phyloP scores from a whole-genome alignment of 2,113 vertebrate genomes.

The Osmerus mordax region DNA sequence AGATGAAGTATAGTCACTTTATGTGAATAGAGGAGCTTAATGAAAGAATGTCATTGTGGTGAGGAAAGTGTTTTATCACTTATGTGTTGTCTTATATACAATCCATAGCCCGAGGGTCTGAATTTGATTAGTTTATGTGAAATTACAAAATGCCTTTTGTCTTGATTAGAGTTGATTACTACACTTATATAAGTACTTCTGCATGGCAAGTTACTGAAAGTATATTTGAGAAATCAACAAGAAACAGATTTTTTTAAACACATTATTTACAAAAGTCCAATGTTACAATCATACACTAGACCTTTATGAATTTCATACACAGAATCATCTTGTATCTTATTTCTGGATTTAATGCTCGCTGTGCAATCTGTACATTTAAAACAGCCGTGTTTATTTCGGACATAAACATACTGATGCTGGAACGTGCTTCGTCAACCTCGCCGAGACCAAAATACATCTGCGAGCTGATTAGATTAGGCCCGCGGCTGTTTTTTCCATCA shows the following conservation, averaged over 20 bases:
- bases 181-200: constrained; percentile 21
- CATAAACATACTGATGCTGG: not conserved
- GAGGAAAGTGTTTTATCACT: not conserved
- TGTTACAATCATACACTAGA: not conserved
- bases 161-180: constrained; percentile 14
- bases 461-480: not conserved
- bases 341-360: not conserved
- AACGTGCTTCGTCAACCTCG: not conserved
- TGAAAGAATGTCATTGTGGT: not conserved
- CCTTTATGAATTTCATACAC: not conserved
- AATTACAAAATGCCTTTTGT: not conserved
- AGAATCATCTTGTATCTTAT: not conserved
- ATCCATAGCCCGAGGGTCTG: not conserved
- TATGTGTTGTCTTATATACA: not conserved
- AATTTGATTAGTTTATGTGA: constrained; percentile 7
- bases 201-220: constrained; percentile 8
- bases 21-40: not conserved
- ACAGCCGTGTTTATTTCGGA: not conserved
- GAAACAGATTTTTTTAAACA: not conserved
- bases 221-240: not conserved
- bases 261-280: not conserved
- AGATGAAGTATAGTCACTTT: not conserved
- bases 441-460: not conserved
- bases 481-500: not conserved
- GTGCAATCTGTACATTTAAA: not conserved